Evolutionary conservation across 2,888 invertebrate species (phyloP).

Genomic region (Drosophila anomelani): DNA sequence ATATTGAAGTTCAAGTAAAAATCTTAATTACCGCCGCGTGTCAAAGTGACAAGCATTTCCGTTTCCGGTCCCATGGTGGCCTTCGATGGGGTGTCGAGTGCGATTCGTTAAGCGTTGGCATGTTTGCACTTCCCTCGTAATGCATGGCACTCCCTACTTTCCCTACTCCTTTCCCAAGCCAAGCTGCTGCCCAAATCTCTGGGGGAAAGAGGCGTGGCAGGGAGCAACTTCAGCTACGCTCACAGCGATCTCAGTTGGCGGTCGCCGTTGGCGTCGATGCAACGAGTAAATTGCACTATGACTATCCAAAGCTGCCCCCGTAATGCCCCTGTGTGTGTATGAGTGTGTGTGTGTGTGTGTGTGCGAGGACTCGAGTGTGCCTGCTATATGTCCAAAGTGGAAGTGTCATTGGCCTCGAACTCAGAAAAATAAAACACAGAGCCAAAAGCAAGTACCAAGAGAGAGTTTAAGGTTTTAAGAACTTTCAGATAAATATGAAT

Average conservation of each 20-base stretch:
- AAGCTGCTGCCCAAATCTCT: constrained; percentile 20
- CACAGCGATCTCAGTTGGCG: constrained; percentile 40
- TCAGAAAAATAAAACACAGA: constrained; percentile 24
- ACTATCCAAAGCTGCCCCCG: constrained; percentile 35
- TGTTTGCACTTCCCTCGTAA: constrained; percentile 55
- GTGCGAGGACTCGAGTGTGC: constrained; percentile 7
- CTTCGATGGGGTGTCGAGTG: constrained; percentile 22
- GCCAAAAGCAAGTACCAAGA: neutral
- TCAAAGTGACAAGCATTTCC: constrained; percentile 25
- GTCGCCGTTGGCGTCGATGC: constrained; percentile 49
- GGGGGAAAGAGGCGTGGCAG: neutral
- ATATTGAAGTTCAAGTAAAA: constrained; percentile 2
- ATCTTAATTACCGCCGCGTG: constrained; percentile 5
- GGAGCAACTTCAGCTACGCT: constrained; percentile 8
- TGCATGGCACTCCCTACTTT: constrained; percentile 25
- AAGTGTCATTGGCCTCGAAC: constrained; percentile 70
- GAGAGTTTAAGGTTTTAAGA: neutral
- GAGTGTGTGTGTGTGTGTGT: neutral
- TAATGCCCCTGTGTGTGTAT: constrained; percentile 6
- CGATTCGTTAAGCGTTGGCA: constrained; percentile 65
- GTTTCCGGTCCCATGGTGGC: constrained; percentile 21
- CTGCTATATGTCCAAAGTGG: constrained; percentile 36
- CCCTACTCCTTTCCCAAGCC: neutral
- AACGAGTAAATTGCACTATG: constrained; percentile 53
- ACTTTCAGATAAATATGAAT: no score